Evolutionary conservation across 2,888 invertebrate genomes (phyloP).

Genomic region (Brachypalpus laphriformis): DNA sequence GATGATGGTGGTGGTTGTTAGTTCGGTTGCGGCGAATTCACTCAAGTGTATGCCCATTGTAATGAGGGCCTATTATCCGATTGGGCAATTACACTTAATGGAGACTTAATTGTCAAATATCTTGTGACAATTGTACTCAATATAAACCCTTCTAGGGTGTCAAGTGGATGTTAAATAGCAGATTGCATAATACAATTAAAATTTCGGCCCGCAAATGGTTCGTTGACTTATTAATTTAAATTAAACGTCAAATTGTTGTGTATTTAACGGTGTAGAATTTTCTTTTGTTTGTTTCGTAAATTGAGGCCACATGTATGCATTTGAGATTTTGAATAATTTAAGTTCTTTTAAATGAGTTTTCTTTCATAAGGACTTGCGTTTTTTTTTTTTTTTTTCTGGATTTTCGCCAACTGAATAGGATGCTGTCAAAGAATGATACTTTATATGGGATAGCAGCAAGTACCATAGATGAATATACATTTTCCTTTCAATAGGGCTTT

Average conservation of each 20-base stretch:
- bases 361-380: constrained; percentile 43
- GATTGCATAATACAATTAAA: constrained; percentile 20
- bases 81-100: constrained; percentile 46
- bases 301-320: constrained; percentile 36
- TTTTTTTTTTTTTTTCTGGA: constrained; percentile 16
- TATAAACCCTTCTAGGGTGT: constrained; percentile 3
- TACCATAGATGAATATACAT: constrained; percentile 11
- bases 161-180: constrained; percentile 21
- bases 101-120: constrained; percentile 47
- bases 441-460: constrained; percentile 11
- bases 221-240: constrained; percentile 16
- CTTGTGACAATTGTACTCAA: constrained; percentile 41
- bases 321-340: constrained; percentile 60
- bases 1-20: constrained; percentile 7
- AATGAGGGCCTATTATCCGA: constrained; percentile 53
- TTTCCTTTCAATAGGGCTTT: constrained; percentile 38
- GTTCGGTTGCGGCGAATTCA: constrained; percentile 12
- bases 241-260: neutral
- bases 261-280: constrained; percentile 14
- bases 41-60: constrained; percentile 42
- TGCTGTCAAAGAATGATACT: constrained; percentile 41
- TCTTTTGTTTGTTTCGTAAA: neutral
- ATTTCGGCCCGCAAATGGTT: neutral
- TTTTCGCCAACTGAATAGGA: constrained; percentile 42
- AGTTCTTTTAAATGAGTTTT: constrained; percentile 62